Evolutionary conservation across 2,797 vertebrate genomes (phyloP), one percentile per base, ranked within the genome.

Genomic region (Delichon dasypus): DNA sequence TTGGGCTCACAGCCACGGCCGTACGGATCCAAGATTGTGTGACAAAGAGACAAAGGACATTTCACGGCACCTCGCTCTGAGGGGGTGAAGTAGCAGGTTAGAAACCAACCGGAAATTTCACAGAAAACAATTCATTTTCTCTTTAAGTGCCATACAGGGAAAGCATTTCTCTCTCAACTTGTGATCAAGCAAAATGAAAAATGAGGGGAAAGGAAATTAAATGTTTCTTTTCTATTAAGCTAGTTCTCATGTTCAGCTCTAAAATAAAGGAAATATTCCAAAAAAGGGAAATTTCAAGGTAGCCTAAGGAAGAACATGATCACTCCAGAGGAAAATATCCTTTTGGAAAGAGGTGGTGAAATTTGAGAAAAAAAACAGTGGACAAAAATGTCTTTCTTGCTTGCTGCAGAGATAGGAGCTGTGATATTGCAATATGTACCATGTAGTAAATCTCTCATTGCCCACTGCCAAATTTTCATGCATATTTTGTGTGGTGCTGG

Each of bases 121-220:
- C 54, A 87, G 84, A 68, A 74, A 90, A 87, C 68, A 40, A 90
- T 7, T 14, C 29, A 78, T 90, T 94, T 94, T 85, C 74, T 76
- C 74, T 71, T 25, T 34, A 72, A 91, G 45, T 22, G 62, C 34
- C 62, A 36, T 9, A 12, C 0, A 11, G 25, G 60, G 42, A 94
- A 87, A 89, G 34, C 61, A 64, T 68, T 26, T 76, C 61, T 79
- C 45, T 71, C 51, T 38, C 21, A 36, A 64, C 32, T 81, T 32
- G 34, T 29, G 65, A 74, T 48, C 27, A n/a, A 64, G 36, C 21
- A 65, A 92, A 87, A 79, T 10, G 20, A 81, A 76, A 73, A 42
- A 61, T 2, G 42, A 50, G 25, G 16, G 50, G 60, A 75, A n/a
- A n/a, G 2, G 0, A 88, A 93, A 88, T 54, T 30, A 57, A 82